phyloP scores from a whole-genome alignment of 1,140 invertebrate genomes.

The Uloborus diversus region DNA sequence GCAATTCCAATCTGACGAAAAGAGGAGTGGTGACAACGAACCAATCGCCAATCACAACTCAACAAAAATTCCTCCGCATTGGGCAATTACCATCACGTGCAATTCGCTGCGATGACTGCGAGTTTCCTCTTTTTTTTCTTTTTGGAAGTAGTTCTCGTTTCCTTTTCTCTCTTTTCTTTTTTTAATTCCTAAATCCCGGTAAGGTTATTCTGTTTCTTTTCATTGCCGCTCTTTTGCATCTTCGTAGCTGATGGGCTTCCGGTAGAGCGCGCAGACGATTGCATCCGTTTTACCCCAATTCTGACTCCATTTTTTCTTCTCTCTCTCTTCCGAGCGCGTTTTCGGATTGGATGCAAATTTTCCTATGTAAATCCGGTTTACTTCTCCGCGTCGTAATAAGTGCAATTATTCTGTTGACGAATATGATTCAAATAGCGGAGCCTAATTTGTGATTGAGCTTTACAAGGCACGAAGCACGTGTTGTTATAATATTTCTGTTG shows the following conservation, averaged over 20 bases:
- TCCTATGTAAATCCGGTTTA: no score
- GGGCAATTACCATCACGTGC: not conserved
- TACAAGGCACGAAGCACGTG: no score
- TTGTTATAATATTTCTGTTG: no score
- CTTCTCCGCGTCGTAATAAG: no score
- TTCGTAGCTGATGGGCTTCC: not conserved
- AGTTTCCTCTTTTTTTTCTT: not conserved
- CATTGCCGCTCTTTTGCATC: not conserved
- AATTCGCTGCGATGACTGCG: not conserved
- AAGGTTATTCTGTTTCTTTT: no score
- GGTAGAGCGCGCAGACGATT: not conserved
- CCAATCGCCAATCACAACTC: slow-evolving; percentile 27
- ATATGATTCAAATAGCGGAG: no score
- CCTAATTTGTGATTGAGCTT: no score
- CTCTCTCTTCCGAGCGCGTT: no score
- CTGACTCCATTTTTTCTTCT: no score
- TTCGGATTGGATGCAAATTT: no score
- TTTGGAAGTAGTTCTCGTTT: not conserved
- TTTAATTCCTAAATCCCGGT: no score
- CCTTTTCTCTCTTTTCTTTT: not conserved
- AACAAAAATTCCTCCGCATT: not conserved
- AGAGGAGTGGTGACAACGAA: slow-evolving; percentile 8
- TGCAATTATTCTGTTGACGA: no score
- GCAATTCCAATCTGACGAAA: slow-evolving; percentile 1
- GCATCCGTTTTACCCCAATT: not conserved